Base-by-base conservation (phyloP, 2,888 invertebrate genomes). In the Lasioglossum marginatum region DNA sequence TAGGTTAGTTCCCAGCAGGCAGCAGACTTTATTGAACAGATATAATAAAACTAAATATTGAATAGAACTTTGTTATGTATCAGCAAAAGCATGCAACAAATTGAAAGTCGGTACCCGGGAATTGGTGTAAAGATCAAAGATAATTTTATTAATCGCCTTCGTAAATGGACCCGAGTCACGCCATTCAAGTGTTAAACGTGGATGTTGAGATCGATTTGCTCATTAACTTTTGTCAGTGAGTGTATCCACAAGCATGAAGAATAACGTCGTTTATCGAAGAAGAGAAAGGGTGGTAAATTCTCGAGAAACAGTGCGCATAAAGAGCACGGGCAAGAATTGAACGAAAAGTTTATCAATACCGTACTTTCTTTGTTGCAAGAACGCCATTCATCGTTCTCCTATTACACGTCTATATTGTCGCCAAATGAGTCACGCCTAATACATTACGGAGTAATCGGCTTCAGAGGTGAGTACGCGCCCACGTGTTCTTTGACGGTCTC, bases 391-490 rank as follows among this genome's bases (percentile, higher is more conserved):
- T 81, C 66, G 52, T 73, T 37, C 60, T 70, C 63, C 27, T 34
- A 60, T 70, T 72, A 43, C 70, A 48, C 78, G 73, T 78, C 40
- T 63, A 57, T 63, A 75, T 68, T 77, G 78, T 78, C 77, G 74
- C 68, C 74, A 77, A 78, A 73, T 80, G 82, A 82, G 80, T 79
- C 81, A 75, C 68, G 70, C 40, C 72, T 74, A 82, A 74, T 74
- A 76, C 40, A 70, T 77, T 84, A 68, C 77, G n/a, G 57, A 71
- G 74, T 79, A 80, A 85, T 82, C 85, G 81, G 73, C 74, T 82
- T 76, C 52, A 74, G 78, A 77, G 57, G 77, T 60, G 45, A 45
- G 63, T 57, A 45, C 34, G 52, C 79, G 60, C 70, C 77, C 72
- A 83, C 83, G 79, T 43, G 31, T 14, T 27, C 48, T 63, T 72